A percentile compares a stretch with the other conserved stretches of the same genome.
phyloP scores from a whole-genome alignment of 2,113 vertebrate species.

The Aviceda subcristata region DNA sequence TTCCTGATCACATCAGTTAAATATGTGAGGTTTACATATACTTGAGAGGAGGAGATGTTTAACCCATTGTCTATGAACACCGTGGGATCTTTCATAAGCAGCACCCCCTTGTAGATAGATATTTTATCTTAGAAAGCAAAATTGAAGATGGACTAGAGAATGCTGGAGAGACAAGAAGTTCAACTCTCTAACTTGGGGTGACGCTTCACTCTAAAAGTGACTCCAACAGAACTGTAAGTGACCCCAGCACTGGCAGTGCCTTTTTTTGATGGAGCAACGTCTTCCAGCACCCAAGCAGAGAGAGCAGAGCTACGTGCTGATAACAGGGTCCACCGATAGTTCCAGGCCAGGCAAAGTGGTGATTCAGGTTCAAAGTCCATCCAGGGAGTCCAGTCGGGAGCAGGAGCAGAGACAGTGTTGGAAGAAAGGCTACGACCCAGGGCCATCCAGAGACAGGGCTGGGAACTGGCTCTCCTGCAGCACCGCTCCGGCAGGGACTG shows the following conservation, averaged over 20 bases:
- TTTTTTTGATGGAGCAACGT: background rate
- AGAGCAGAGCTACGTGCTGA: background rate
- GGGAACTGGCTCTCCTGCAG: background rate
- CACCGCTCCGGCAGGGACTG: background rate
- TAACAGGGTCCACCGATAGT: background rate
- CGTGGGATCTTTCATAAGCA: background rate
- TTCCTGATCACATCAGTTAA: background rate
- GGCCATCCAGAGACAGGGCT: background rate
- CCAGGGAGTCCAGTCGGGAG: background rate
- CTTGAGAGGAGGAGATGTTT: background rate
- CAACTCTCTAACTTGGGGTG: background rate
- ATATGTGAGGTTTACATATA: background rate
- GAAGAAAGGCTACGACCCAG: background rate
- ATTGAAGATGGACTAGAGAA: background rate
- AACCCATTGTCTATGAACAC: background rate
- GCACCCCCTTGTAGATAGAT: background rate
- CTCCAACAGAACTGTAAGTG: background rate
- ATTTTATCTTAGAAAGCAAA: background rate
- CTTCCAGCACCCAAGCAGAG: background rate
- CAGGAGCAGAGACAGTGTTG: background rate
- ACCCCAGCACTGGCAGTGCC: background rate
- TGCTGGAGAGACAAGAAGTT: background rate
- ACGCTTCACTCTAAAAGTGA: background rate
- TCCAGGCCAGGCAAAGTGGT: background rate
- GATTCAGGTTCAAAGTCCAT: background rate